Evolutionary conservation across 2,888 invertebrate species (phyloP).

Genomic region (Osedax frankpressi): DNA sequence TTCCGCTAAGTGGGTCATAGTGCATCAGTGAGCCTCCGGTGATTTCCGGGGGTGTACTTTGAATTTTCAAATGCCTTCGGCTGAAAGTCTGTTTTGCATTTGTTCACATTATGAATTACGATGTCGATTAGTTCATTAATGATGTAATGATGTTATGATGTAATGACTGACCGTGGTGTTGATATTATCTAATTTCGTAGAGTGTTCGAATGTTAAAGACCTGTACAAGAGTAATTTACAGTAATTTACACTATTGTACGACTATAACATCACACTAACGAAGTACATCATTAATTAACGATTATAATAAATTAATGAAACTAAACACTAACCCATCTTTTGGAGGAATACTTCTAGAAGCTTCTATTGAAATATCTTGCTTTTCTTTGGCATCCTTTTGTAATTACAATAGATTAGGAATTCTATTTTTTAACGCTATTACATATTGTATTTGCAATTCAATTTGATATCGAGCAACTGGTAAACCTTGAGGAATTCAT

Average conservation of each 20-base stretch:
- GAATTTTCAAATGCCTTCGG: conserved; percentile 31
- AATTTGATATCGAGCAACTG: background rate
- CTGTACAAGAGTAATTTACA: background rate
- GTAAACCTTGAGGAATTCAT: conserved; percentile 36
- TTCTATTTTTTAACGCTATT: conserved; percentile 8
- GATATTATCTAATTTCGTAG: background rate
- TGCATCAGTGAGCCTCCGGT: conserved; percentile 34
- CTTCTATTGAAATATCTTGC: conserved; percentile 41
- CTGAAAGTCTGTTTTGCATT: conserved; percentile 37
- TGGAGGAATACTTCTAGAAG: conserved; percentile 31
- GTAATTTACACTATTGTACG: background rate
- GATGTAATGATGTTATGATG: too few species aligned
- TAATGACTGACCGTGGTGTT: conserved; percentile 1
- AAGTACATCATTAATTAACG: too few species aligned
- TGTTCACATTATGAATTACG: too few species aligned
- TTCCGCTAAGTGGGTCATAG: conserved; percentile 30
- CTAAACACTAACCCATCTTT: background rate
- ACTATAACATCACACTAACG: background rate
- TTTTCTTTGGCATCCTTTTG: conserved; percentile 41
- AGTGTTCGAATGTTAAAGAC: background rate
- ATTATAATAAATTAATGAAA: too few species aligned
- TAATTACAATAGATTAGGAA: too few species aligned
- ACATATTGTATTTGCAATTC: background rate
- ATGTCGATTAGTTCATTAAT: too few species aligned
- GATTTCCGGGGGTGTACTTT: conserved; percentile 34